Base-by-base conservation (phyloP, 1,140 invertebrate species). In the Trachelipus rathkii region DNA sequence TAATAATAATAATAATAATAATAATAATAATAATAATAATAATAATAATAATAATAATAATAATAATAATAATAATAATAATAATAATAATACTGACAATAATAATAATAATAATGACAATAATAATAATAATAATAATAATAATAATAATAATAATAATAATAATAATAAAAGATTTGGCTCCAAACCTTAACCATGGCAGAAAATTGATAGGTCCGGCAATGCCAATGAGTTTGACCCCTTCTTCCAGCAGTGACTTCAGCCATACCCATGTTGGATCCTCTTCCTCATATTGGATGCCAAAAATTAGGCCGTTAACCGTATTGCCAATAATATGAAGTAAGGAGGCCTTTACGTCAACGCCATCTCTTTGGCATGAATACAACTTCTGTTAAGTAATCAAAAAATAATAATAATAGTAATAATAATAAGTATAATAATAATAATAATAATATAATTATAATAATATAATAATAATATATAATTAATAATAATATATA, bases 141-240 rank as follows among this genome's bases (percentile, higher is more conserved):
- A 10, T 15, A 50, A 50, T 10, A 9, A 15, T 50, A 50, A 50
- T 50, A 9, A n/a, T n/a, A 50, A 50, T 50, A 15, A 50, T 15
- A 50, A 50, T 15, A 15, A 9, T 10, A 50, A 50, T 15, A 13
- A 33, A 6, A 33, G 33, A 33, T 33, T 33, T 33, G 33, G 33
- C 33, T 33, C 6, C 50, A 13, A 84, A 93, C 92, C 91, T 89
- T 7, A 93, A 84, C 84, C 92, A 91, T 43, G 93, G 92, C 60
- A 95, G 85, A 83, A 95, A 95, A 84, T 95, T 95, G 0, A 95
- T 85, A 15, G 90, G 88, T 1, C 91, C 92, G 10, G 92, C 89
- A 10, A 95, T 88, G 0, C 92, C 92, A 78, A 94, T 91, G 75
- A 90, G 86, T 83, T 93, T 91, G 33, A 90, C 88, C 0, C 92